Evolutionary conservation across 30 jellyfish, hydroid and myxozoan species (phyloP).

Genomic region (Pseudorhiza aurosa): DNA sequence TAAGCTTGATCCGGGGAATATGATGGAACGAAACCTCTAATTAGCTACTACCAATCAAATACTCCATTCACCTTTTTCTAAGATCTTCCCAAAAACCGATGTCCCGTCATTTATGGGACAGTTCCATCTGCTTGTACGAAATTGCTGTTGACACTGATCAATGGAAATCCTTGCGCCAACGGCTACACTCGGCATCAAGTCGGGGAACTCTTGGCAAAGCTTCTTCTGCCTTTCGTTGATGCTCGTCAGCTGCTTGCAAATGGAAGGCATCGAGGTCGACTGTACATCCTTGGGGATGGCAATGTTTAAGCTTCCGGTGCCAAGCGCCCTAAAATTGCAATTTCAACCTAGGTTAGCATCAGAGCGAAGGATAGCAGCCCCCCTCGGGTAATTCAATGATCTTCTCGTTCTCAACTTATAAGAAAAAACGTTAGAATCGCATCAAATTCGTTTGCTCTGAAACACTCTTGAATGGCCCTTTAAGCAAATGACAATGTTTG

Average conservation of each 20-base stretch:
- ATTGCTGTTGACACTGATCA: slow-evolving; percentile 90
- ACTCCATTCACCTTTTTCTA: slow-evolving; percentile 80
- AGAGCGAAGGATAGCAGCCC: too few species aligned
- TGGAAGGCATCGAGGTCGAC: slow-evolving; percentile 10
- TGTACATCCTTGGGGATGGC: slow-evolving; percentile 27
- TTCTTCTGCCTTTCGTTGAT: slow-evolving; percentile 76
- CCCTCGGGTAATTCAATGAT: too few species aligned
- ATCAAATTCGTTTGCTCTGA: too few species aligned
- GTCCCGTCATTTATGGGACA: slow-evolving; percentile 75
- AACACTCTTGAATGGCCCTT: too few species aligned
- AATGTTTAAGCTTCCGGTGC: slow-evolving; percentile 70
- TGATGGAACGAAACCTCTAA: too few species aligned
- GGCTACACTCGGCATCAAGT: slow-evolving; percentile 86
- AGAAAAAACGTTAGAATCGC: too few species aligned
- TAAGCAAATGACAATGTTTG: too few species aligned
- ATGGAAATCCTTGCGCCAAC: slow-evolving; percentile 85
- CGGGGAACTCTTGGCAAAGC: slow-evolving; percentile 87
- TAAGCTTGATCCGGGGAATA: too few species aligned
- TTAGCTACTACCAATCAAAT: too few species aligned
- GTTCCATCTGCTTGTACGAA: slow-evolving; percentile 84
- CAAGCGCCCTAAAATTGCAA: slow-evolving; percentile 97
- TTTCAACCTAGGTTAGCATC: too few species aligned
- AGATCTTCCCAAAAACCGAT: slow-evolving; percentile 93
- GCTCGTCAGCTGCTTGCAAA: slow-evolving; percentile 73
- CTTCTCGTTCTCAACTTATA: too few species aligned